A percentile compares a stretch with the other conserved stretches of the same genome.
These are phyloP conservation scores for Alfaro cultratus DNA, from an alignment of 2,797 vertebrate genomes.

Conservation along the genomic window DNA sequence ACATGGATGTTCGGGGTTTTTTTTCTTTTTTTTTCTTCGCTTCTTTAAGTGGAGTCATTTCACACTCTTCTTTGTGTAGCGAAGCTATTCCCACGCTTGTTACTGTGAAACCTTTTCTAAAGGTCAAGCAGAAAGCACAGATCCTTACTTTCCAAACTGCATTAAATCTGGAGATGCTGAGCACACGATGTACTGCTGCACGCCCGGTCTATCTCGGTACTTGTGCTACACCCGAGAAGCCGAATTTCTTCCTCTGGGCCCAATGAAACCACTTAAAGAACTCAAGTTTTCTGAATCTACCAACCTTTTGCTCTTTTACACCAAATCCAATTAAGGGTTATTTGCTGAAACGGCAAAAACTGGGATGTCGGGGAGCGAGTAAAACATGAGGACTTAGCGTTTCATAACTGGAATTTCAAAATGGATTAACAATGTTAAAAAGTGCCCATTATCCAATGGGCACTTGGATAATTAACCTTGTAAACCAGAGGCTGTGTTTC, in stretches of 20 bases:
- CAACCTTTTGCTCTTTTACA: constrained; percentile 14
- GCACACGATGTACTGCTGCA: not conserved
- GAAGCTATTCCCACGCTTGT: constrained; percentile 14
- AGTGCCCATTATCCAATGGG: not conserved
- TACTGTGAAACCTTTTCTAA: constrained; percentile 13
- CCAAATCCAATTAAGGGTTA: constrained; percentile 31
- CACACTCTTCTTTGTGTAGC: not conserved
- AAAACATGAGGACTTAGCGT: not conserved
- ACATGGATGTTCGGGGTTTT: not conserved
- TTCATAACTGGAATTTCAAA: constrained; percentile 19
- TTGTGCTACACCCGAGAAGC: constrained; percentile 25
- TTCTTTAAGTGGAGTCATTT: constrained; percentile 13
- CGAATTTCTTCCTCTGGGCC: constrained; percentile 3
- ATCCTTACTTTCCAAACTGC: constrained; percentile 1
- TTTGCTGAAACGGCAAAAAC: constrained; percentile 22
- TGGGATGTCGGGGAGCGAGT: not conserved
- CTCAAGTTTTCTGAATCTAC: constrained; percentile 17
- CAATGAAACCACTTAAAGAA: constrained; percentile 54
- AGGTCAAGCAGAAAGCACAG: constrained; percentile 38
- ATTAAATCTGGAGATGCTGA: constrained; percentile 1
- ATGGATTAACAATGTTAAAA: constrained; percentile 35
- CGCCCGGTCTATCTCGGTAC: not conserved
- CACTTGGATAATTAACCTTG: constrained; percentile 28
- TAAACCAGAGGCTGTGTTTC: constrained; percentile 13
- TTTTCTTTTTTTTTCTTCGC: not conserved